These are phyloP conservation scores for Bursaphelenchus mucronatus DNA, from an alignment of 1,140 invertebrate species.

Conservation along the genomic window DNA sequence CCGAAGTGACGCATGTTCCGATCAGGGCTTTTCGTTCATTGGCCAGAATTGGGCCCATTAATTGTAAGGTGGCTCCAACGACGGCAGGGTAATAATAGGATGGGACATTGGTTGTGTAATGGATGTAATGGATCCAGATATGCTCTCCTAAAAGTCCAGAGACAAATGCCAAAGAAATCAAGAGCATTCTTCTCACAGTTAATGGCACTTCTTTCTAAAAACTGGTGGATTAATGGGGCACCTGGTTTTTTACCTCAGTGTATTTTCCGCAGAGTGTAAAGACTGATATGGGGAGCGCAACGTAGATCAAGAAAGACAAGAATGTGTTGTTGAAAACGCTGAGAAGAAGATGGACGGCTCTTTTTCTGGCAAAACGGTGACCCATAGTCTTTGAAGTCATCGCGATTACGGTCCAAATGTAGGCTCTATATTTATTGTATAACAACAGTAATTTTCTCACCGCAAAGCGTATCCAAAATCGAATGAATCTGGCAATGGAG, in stretches of 20 bases:
- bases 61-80: conserved; percentile 13
- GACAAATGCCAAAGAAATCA: conserved; percentile 15
- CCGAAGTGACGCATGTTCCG: conserved; percentile 1
- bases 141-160: conserved; percentile 19
- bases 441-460: background rate
- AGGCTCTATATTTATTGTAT: background rate
- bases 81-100: conserved; percentile 22
- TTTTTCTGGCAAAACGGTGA: conserved; percentile 16
- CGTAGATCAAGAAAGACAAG: conserved; percentile 19
- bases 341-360: conserved; percentile 1
- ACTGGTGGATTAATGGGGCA: background rate
- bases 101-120: conserved; percentile 2
- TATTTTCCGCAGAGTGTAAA: conserved; percentile 14
- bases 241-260: conserved; percentile 14
- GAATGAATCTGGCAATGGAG: conserved; percentile 11
- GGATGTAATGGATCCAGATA: conserved; percentile 20
- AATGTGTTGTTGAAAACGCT: conserved; percentile 10
- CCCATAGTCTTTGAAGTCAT: conserved; percentile 28
- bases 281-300: conserved; percentile 17
- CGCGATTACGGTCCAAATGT: conserved; percentile 18
- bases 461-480: conserved; percentile 12
- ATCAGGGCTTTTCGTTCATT: conserved; percentile 8
- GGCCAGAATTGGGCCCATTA: conserved; percentile 16
- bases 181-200: background rate
- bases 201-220: conserved; percentile 21